These are phyloP conservation scores for Candidula unifasciata DNA, from an alignment of 2,888 invertebrate genomes.

Conservation along the genomic window DNA sequence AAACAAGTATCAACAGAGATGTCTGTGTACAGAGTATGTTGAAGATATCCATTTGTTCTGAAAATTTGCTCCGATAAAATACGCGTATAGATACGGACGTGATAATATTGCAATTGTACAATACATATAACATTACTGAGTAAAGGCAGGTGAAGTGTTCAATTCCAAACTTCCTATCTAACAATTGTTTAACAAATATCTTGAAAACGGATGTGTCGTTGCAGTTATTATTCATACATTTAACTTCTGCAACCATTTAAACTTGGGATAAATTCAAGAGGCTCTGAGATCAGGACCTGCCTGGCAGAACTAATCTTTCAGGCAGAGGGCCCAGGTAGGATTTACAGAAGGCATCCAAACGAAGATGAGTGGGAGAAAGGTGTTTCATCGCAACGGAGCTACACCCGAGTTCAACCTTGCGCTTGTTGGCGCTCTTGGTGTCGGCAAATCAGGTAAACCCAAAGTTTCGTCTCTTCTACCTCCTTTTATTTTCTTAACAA, in stretches of 20 bases:
- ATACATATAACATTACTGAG: too few relatives aligned
- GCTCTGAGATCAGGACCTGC: neutral
- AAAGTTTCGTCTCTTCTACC: neutral
- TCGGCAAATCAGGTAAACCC: conserved; percentile 82
- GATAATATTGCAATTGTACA: too few relatives aligned
- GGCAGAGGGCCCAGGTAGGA: neutral
- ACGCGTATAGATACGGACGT: too few relatives aligned
- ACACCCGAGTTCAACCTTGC: conserved; percentile 66
- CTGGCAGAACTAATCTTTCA: neutral
- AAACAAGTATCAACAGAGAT: too few relatives aligned
- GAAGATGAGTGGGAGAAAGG: conserved; percentile 59
- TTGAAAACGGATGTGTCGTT: neutral
- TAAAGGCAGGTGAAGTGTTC: too few relatives aligned
- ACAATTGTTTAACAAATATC: neutral
- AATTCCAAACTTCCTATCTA: too few relatives aligned
- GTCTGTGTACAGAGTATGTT: too few relatives aligned
- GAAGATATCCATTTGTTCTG: too few relatives aligned
- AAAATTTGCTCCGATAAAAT: too few relatives aligned
- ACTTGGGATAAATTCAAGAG: neutral
- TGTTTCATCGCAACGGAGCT: conserved; percentile 55
- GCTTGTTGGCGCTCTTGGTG: conserved; percentile 87
- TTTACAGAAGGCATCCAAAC: neutral
- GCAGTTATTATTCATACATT: neutral
- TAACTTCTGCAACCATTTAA: neutral
- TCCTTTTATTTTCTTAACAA: neutral